These are phyloP conservation scores for Lacanobia oleracea DNA, from an alignment of 2,888 invertebrate species.

Conservation along the genomic window DNA sequence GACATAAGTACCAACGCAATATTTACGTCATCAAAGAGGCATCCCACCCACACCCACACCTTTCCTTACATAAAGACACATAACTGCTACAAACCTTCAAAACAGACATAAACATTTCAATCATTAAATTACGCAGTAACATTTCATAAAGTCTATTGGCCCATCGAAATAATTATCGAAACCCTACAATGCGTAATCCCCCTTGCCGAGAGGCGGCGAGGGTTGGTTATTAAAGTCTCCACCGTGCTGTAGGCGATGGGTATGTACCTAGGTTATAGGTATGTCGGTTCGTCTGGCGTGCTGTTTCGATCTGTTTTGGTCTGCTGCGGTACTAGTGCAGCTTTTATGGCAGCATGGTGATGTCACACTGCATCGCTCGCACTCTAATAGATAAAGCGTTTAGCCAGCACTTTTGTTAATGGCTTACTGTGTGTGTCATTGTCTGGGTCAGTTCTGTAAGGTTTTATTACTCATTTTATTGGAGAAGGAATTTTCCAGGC, in stretches of 20 bases:
- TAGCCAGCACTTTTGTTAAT: conserved; percentile 34
- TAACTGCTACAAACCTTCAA: not conserved
- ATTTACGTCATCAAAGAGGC: not conserved
- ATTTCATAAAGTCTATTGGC: conserved; percentile 46
- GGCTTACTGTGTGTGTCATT: conserved; percentile 38
- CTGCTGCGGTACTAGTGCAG: conserved; percentile 69
- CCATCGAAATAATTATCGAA: conserved; percentile 61
- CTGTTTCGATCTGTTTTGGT: conserved; percentile 80
- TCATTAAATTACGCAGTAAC: conserved; percentile 47
- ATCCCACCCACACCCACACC: too few species aligned
- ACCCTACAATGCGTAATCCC: conserved; percentile 58
- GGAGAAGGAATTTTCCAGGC: not conserved
- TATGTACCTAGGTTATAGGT: conserved; percentile 53
- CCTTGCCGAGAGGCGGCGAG: conserved; percentile 47
- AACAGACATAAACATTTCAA: conserved; percentile 14
- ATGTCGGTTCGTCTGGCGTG: conserved; percentile 74
- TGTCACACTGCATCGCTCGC: conserved; percentile 57
- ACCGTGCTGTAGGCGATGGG: conserved; percentile 42
- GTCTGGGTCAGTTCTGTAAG: conserved; percentile 47
- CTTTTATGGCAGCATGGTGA: conserved; percentile 61
- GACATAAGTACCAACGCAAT: too few species aligned
- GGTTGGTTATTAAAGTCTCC: conserved; percentile 65
- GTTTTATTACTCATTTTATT: conserved; percentile 30
- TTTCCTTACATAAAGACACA: not conserved
- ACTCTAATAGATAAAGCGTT: conserved; percentile 36